Percentiles rank a stretch among this genome's conserved stretches.
Evolutionary conservation across 2,888 invertebrate genomes (phyloP).

Genomic region (Dynastes maya): DNA sequence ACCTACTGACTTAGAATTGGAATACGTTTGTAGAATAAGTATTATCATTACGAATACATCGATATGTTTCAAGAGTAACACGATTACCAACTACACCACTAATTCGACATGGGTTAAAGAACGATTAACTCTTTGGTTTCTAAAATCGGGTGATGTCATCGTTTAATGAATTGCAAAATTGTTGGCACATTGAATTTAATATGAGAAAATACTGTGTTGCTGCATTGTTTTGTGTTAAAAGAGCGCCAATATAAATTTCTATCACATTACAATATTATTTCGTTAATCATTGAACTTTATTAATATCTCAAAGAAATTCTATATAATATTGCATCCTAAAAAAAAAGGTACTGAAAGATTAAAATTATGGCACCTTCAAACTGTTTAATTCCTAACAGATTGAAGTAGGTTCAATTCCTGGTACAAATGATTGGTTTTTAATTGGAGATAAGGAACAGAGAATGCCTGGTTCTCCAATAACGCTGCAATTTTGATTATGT

Average conservation of each 20-base stretch:
- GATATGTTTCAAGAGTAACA: background rate
- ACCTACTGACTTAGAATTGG: constrained; percentile 1
- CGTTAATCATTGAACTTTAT: background rate
- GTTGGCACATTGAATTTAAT: constrained; percentile 8
- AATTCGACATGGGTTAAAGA: background rate
- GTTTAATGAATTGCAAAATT: background rate
- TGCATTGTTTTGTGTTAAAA: background rate
- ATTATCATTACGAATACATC: constrained; percentile 7
- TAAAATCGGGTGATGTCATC: background rate
- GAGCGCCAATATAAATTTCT: background rate
- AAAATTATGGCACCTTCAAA: too few species aligned
- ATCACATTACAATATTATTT: background rate
- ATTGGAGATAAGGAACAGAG: too few species aligned
- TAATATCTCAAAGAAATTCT: background rate
- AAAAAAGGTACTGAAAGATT: too few species aligned
- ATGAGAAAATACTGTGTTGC: too few species aligned
- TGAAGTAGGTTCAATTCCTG: too few species aligned
- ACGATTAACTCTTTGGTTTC: background rate
- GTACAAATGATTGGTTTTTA: too few species aligned
- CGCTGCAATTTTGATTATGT: too few species aligned
- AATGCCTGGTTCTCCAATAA: too few species aligned
- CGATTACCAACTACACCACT: background rate
- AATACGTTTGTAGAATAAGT: background rate
- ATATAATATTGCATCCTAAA: too few species aligned
- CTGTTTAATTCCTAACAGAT: too few species aligned